Percentiles rank a stretch among this genome's conserved stretches.
Evolutionary conservation across 2,888 invertebrate genomes (phyloP).

Genomic region (Drosophila austrosaltans): DNA sequence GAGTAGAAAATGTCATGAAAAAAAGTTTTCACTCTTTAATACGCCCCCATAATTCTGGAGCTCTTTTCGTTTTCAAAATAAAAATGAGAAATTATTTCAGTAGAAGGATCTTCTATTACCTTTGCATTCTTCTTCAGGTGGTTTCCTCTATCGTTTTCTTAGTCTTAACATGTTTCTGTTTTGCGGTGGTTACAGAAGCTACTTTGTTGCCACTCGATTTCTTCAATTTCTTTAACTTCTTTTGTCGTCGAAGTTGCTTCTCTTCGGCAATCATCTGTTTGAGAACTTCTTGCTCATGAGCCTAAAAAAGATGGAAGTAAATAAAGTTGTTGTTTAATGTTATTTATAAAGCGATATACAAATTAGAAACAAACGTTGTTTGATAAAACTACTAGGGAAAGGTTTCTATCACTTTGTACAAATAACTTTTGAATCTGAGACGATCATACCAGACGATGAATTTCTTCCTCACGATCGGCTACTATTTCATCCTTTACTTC

Average conservation of each 20-base stretch:
- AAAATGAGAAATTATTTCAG: too few species aligned
- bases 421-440: too few species aligned
- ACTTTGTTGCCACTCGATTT: not conserved
- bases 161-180: not conserved
- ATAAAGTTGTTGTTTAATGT: too few species aligned
- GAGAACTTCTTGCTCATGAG: not conserved
- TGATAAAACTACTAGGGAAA: too few species aligned
- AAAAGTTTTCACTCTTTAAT: not conserved
- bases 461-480: not conserved
- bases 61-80: not conserved
- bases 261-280: not conserved
- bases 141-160: not conserved
- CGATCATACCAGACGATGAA: slow-evolving; percentile 2
- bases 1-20: not conserved
- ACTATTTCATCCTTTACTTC: slow-evolving; percentile 17
- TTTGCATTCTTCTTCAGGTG: not conserved
- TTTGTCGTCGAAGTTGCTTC: not conserved
- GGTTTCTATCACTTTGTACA: too few species aligned
- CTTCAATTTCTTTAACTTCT: not conserved
- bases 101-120: not conserved
- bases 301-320: not conserved
- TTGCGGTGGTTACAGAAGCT: not conserved
- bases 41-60: not conserved
- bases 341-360: too few species aligned
- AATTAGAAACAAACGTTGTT: too few species aligned